These are phyloP conservation scores for Erinaceus europaeus DNA, from an alignment of 2,113 vertebrate species.

Conservation along the genomic window DNA sequence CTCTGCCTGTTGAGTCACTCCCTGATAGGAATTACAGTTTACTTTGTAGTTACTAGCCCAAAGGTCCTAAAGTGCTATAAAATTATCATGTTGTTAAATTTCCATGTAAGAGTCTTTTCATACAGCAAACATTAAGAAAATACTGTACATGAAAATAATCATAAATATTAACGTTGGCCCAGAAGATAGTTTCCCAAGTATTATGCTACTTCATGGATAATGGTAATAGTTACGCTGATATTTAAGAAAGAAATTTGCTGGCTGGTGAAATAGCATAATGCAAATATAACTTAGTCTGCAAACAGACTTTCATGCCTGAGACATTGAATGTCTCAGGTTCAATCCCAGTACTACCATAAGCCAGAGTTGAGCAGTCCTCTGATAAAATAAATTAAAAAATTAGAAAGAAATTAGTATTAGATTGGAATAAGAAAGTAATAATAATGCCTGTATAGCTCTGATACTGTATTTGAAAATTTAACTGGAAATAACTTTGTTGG, in stretches of 20 bases:
- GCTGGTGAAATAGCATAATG: slow-evolving; percentile 1
- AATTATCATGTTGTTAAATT: slow-evolving; percentile 41
- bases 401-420: too few species aligned
- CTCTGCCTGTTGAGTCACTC: too few species aligned
- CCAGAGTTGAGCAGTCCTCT: too few species aligned
- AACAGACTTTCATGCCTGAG: too few species aligned
- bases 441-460: background rate
- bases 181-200: slow-evolving; percentile 7
- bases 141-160: background rate
- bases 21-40: too few species aligned
- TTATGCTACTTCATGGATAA: background rate
- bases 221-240: background rate
- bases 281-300: too few species aligned
- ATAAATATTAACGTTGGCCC: background rate
- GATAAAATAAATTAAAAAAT: too few species aligned
- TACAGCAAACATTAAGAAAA: slow-evolving; percentile 24
- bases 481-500: slow-evolving; percentile 29
- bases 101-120: background rate
- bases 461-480: slow-evolving; percentile 30
- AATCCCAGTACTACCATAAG: too few species aligned
- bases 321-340: too few species aligned
- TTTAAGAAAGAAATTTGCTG: slow-evolving; percentile 30
- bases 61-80: background rate
- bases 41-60: background rate
- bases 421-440: background rate